Conservation (phyloP, 2,888 invertebrate species). For the Parnassius smintheus region DNA sequence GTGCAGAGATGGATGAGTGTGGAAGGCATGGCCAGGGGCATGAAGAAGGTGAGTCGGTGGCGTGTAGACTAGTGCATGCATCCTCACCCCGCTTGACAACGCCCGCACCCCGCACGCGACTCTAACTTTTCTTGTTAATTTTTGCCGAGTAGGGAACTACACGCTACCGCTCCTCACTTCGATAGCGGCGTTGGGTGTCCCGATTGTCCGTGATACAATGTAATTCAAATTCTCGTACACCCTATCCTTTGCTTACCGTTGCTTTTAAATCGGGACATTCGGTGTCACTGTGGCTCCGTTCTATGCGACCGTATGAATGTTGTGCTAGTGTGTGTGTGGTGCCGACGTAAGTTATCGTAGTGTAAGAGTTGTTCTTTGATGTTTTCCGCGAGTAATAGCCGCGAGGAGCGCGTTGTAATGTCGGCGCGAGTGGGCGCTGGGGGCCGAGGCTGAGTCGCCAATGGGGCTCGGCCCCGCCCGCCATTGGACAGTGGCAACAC, state of each 20-base stretch:
- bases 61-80: conserved; percentile 78
- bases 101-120: conserved; percentile 41
- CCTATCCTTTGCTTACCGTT: background rate
- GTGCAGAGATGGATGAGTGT: conserved; percentile 80
- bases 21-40: conserved; percentile 79
- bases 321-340: background rate
- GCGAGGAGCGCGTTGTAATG: background rate
- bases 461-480: conserved; percentile 42
- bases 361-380: background rate
- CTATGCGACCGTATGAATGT: background rate
- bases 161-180: conserved; percentile 76
- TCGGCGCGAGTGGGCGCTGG: background rate
- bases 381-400: background rate
- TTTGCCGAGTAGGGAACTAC: conserved; percentile 62
- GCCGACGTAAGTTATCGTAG: background rate
- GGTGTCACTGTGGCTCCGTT: conserved; percentile 7
- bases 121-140: conserved; percentile 39
- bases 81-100: conserved; percentile 44
- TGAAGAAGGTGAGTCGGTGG: conserved; percentile 82
- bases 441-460: conserved; percentile 30
- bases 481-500: conserved; percentile 18
- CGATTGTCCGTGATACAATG: conserved; percentile 1
- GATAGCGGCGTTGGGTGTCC: conserved; percentile 39
- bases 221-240: conserved; percentile 25
- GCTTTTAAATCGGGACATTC: conserved; percentile 9